These are phyloP conservation scores for Hylaeus volcanicus DNA, from an alignment of 1,140 invertebrate genomes.

Conservation along the genomic window DNA sequence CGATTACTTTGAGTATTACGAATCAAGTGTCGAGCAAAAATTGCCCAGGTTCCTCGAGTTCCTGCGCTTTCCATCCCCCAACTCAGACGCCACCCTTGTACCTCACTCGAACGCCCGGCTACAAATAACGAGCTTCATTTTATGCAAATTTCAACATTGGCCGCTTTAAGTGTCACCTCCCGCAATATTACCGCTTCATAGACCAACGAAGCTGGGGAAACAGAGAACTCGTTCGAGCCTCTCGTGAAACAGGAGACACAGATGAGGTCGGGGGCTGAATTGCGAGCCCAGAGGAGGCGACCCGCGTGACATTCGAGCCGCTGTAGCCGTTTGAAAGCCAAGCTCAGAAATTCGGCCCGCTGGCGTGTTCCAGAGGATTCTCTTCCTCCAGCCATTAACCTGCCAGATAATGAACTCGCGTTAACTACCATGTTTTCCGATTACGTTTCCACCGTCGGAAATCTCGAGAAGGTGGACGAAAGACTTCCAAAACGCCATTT, in stretches of 20 bases:
- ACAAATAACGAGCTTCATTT: slow-evolving; percentile 14
- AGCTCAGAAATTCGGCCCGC: slow-evolving; percentile 34
- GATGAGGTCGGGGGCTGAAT: slow-evolving; percentile 40
- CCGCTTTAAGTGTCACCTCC: slow-evolving; percentile 8
- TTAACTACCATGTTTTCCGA: slow-evolving; percentile 20
- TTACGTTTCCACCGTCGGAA: slow-evolving; percentile 3
- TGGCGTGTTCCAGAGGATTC: background rate
- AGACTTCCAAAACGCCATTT: no score
- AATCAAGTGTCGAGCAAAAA: no score
- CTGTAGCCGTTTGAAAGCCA: slow-evolving; percentile 19
- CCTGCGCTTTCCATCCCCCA: no score
- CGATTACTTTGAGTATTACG: no score
- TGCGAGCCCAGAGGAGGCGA: slow-evolving; percentile 36
- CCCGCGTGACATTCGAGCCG: slow-evolving; percentile 41
- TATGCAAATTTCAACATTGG: slow-evolving; percentile 21
- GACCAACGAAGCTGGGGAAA: background rate
- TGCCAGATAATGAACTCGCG: slow-evolving; percentile 30
- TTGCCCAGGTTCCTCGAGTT: no score
- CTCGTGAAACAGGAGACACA: slow-evolving; percentile 36
- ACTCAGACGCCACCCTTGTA: background rate
- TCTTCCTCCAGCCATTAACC: slow-evolving; percentile 15
- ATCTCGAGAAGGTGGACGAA: background rate
- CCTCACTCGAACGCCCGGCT: background rate
- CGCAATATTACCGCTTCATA: slow-evolving; percentile 17
- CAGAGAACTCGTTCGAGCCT: slow-evolving; percentile 10